Conservation (phyloP, 1,140 invertebrate genomes). For the Dermatophagoides farinae region DNA sequence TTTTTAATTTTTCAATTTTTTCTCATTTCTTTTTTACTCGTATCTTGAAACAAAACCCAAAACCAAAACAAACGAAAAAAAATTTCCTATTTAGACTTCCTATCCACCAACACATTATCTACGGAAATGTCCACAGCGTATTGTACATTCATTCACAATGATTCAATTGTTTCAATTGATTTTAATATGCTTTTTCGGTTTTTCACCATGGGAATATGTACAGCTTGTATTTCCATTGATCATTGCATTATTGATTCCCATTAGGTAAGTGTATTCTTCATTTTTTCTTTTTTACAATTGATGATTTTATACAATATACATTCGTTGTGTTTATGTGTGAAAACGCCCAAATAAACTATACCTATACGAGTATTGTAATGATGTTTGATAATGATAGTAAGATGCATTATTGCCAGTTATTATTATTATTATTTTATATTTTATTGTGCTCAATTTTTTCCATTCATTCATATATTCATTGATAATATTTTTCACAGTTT, state of each 20-base stretch:
- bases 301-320: background rate
- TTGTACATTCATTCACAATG: conserved; percentile 39
- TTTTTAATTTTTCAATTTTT: too few species aligned
- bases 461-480: too few species aligned
- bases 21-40: too few species aligned
- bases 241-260: conserved; percentile 38
- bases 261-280: conserved; percentile 31
- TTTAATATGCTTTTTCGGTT: conserved; percentile 40
- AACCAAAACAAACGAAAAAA: background rate
- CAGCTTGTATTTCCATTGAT: conserved; percentile 44
- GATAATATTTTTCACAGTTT: too few species aligned
- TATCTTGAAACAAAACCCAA: too few species aligned
- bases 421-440: too few species aligned
- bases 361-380: too few species aligned
- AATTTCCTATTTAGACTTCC: conserved; percentile 29
- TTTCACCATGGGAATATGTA: conserved; percentile 36
- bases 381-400: too few species aligned
- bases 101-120: conserved; percentile 46
- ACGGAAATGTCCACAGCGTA: conserved; percentile 38
- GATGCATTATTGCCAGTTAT: too few species aligned
- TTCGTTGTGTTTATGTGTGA: too few species aligned
- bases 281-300: conserved; percentile 22
- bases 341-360: too few species aligned
- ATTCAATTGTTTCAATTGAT: conserved; percentile 37
- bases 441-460: background rate